These are phyloP conservation scores for Murina feae DNA, from an alignment of 2,113 vertebrate genomes.

Conservation along the genomic window DNA sequence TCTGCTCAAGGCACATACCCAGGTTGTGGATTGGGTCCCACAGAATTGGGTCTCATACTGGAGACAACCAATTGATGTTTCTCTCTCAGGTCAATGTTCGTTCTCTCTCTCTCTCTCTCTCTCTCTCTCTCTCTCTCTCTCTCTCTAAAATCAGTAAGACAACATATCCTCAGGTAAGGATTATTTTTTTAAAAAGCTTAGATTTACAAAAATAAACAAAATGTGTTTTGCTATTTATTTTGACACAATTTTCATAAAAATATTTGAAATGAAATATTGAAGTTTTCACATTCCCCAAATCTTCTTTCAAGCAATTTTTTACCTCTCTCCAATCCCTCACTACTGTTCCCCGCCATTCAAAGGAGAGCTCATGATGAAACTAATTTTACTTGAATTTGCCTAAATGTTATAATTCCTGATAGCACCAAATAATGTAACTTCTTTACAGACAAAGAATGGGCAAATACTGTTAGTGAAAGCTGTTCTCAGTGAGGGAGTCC, in stretches of 20 bases:
- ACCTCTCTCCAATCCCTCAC: not conserved
- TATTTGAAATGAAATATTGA: not conserved
- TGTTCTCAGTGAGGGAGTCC: not conserved
- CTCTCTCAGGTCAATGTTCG: too few species aligned
- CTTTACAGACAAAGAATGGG: not conserved
- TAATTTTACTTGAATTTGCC: not conserved
- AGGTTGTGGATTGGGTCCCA: too few species aligned
- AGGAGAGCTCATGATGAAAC: not conserved
- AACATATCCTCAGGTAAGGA: too few species aligned
- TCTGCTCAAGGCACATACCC: too few species aligned
- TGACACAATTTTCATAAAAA: not conserved
- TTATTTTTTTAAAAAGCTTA: too few species aligned
- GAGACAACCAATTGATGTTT: too few species aligned
- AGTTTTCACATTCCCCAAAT: not conserved
- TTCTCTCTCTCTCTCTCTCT: too few species aligned
- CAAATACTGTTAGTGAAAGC: not conserved
- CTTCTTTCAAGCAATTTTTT: not conserved
- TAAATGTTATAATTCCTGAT: not conserved
- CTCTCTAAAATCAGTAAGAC: too few species aligned
- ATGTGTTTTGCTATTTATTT: not conserved
- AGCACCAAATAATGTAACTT: not conserved
- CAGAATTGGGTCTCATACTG: too few species aligned
- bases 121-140: too few species aligned
- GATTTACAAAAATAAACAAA: not conserved
- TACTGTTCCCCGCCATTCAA: not conserved